These are phyloP conservation scores for Halocynthia aurantium DNA, from an alignment of 23 tunicate genomes.

Conservation along the genomic window DNA sequence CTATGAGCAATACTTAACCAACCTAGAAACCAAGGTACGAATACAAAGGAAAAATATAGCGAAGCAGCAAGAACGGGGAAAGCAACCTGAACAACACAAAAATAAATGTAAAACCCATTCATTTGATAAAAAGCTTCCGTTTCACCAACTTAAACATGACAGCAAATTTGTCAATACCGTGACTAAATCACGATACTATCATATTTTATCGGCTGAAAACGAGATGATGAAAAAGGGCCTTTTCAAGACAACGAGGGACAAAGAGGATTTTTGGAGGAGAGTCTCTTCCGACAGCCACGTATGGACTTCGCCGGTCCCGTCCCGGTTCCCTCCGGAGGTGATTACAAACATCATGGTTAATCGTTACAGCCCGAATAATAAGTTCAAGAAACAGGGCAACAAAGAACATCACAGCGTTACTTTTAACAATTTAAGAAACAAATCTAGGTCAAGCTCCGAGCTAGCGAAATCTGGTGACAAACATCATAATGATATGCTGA, in stretches of 20 bases:
- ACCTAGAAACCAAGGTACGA: slow-evolving; percentile 14
- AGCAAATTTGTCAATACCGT: slow-evolving; percentile 14
- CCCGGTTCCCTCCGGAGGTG: slow-evolving; percentile 5
- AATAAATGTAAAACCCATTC: neutral
- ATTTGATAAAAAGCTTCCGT: neutral
- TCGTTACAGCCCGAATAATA: slow-evolving; percentile 12
- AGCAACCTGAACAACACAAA: neutral
- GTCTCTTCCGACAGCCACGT: slow-evolving; percentile 7
- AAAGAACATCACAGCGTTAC: slow-evolving; percentile 4
- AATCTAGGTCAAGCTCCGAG: neutral
- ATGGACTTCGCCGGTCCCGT: slow-evolving; percentile 17
- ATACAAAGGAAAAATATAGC: slow-evolving; percentile 4
- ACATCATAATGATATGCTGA: neutral
- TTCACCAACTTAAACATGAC: slow-evolving; percentile 6
- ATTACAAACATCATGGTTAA: slow-evolving; percentile 1
- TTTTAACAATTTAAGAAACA: neutral
- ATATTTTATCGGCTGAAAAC: slow-evolving; percentile 14
- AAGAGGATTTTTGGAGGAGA: slow-evolving; percentile 5
- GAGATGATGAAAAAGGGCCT: slow-evolving; percentile 3
- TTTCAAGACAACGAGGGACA: slow-evolving; percentile 9
- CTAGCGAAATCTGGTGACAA: neutral
- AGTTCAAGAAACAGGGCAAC: neutral
- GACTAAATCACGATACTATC: slow-evolving; percentile 18
- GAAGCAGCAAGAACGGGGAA: neutral
- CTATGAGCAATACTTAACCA: slow-evolving; percentile 12